Evolutionary conservation across 2,113 vertebrate species (phyloP).

Genomic region (Antennarius striatus): DNA sequence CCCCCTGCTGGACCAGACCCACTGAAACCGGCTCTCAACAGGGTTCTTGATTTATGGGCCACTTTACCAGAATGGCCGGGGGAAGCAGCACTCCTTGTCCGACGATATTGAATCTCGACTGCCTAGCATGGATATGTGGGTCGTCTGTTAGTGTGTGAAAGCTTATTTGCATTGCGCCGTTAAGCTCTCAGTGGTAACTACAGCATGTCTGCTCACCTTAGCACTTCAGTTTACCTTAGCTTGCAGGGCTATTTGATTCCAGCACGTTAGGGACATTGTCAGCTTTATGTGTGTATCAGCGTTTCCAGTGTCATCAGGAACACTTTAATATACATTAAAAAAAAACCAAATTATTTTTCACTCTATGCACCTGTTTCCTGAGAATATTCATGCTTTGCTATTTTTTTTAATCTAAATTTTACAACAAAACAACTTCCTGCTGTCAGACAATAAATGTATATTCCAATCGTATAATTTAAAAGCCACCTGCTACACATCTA

Average conservation of each 20-base stretch:
- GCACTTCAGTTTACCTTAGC: conserved; percentile 32
- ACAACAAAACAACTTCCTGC: too few species aligned
- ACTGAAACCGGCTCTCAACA: conserved; percentile 63
- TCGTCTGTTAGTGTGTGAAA: conserved; percentile 56
- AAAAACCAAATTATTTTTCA: not conserved
- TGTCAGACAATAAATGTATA: too few species aligned
- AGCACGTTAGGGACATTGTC: not conserved
- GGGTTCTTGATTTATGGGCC: conserved; percentile 73
- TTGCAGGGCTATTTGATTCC: conserved; percentile 33
- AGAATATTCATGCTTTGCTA: conserved; percentile 1
- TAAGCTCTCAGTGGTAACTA: conserved; percentile 56
- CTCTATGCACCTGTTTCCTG: not conserved
- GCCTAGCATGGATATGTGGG: conserved; percentile 45
- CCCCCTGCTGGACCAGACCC: conserved; percentile 47
- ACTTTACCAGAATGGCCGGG: conserved; percentile 69
- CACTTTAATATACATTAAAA: too few species aligned
- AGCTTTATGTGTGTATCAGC: too few species aligned
- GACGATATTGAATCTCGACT: conserved; percentile 65
- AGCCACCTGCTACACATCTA: too few species aligned
- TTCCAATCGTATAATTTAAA: too few species aligned
- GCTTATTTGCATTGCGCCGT: conserved; percentile 65
- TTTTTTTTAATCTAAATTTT: not conserved
- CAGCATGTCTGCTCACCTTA: conserved; percentile 47
- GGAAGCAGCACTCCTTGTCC: conserved; percentile 60
- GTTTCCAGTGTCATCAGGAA: too few species aligned